These are phyloP conservation scores for Sebastes glaucus DNA, from an alignment of 2,797 vertebrate genomes.

Conservation along the genomic window DNA sequence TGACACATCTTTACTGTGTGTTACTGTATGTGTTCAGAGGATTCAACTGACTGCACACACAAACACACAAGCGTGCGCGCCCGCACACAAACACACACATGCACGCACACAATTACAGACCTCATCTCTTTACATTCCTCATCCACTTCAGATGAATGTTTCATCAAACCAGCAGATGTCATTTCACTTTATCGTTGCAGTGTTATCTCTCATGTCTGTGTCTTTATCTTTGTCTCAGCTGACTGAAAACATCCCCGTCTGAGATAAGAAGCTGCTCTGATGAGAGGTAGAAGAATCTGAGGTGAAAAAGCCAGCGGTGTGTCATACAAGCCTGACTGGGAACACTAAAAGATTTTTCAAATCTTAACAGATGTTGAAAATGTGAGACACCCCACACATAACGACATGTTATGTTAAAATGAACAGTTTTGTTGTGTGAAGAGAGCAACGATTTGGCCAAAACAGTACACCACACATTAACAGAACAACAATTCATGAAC, in stretches of 20 bases:
- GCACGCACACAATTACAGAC: too few relatives aligned
- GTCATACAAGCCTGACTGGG: too few relatives aligned
- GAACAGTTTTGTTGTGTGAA: too few relatives aligned
- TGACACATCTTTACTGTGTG: not conserved
- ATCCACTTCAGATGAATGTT: constrained; percentile 1
- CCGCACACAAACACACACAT: not conserved
- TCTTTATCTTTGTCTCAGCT: not conserved
- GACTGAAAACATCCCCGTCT: not conserved
- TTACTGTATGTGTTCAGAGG: not conserved
- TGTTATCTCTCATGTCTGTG: not conserved
- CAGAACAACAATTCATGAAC: too few relatives aligned
- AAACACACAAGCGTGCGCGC: not conserved
- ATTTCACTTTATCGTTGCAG: not conserved
- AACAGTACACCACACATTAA: too few relatives aligned
- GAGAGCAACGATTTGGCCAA: too few relatives aligned
- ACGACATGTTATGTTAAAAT: not conserved
- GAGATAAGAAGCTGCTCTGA: not conserved
- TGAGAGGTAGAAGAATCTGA: not conserved
- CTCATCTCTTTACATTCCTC: not conserved
- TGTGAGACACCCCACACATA: too few relatives aligned
- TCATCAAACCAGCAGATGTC: constrained; percentile 1
- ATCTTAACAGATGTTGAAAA: too few relatives aligned
- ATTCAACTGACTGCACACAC: not conserved
- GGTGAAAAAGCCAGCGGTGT: not conserved
- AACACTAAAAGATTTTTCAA: too few relatives aligned